phyloP scores from a whole-genome alignment of 2,888 invertebrate species.

The Coronaproctus castanopsis region DNA sequence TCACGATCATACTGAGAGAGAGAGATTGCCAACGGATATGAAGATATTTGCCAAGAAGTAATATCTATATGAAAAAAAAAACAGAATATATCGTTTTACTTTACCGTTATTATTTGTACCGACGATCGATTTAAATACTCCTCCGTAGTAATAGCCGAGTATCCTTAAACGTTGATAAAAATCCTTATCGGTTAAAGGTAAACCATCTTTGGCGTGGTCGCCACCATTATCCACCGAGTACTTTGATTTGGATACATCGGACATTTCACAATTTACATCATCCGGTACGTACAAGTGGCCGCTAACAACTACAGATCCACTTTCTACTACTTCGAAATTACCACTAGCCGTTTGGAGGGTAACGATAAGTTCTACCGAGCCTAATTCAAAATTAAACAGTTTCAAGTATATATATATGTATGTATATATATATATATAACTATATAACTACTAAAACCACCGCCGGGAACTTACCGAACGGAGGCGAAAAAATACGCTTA shows the following conservation, averaged over 20 bases:
- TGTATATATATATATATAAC: too few species aligned
- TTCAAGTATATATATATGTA: too few species aligned
- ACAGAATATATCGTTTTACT: too few species aligned
- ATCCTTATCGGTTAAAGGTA: slow-evolving; percentile 32
- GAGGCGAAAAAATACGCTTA: too few species aligned
- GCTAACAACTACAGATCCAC: slow-evolving; percentile 44
- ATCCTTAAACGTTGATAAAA: slow-evolving; percentile 30
- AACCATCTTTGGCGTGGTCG: too few species aligned
- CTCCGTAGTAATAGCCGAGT: slow-evolving; percentile 36
- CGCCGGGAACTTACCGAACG: too few species aligned
- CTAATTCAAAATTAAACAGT: slow-evolving; percentile 36
- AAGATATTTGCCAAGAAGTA: too few species aligned
- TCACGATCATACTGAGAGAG: too few species aligned
- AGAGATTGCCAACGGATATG: too few species aligned
- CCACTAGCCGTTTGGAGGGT: slow-evolving; percentile 40
- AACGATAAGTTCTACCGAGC: slow-evolving; percentile 31
- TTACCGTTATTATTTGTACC: slow-evolving; percentile 33
- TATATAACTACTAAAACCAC: too few species aligned
- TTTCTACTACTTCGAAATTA: slow-evolving; percentile 41
- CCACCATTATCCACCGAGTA: slow-evolving; percentile 25
- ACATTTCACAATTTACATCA: slow-evolving; percentile 32
- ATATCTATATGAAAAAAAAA: too few species aligned
- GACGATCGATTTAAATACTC: slow-evolving; percentile 38
- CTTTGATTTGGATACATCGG: slow-evolving; percentile 29
- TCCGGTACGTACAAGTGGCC: slow-evolving; percentile 42